Conservation (phyloP, 2,113 vertebrate species). For the Romanogobio albipinnatus region DNA sequence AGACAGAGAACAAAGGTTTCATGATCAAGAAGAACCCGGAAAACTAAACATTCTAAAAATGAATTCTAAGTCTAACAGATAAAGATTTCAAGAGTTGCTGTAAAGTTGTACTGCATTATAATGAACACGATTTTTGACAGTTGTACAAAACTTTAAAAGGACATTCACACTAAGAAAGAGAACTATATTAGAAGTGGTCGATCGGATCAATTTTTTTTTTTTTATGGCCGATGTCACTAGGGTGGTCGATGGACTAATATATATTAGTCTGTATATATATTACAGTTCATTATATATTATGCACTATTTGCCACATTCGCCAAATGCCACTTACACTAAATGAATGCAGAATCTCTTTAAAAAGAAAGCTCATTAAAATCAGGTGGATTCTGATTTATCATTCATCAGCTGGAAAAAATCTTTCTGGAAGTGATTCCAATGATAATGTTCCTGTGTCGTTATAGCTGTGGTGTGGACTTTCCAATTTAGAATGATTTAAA, state of each 20-base stretch:
- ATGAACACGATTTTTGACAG: neutral
- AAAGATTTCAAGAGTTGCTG: neutral
- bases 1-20: conserved; percentile 22
- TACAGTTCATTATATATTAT: too few species aligned
- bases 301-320: too few species aligned
- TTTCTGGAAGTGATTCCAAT: neutral
- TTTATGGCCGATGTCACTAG: too few species aligned
- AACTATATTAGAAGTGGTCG: neutral
- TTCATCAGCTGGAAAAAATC: neutral
- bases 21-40: neutral
- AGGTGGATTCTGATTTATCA: too few species aligned
- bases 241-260: too few species aligned
- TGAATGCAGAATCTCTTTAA: too few species aligned
- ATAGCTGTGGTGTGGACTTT: neutral
- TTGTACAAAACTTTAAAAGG: neutral
- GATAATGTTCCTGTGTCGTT: neutral
- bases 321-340: too few species aligned
- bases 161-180: neutral
- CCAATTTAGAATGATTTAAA: neutral
- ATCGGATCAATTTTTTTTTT: too few species aligned
- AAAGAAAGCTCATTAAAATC: too few species aligned
- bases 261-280: too few species aligned
- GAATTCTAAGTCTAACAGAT: neutral
- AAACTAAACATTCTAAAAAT: neutral
- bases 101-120: neutral